These are phyloP conservation scores for Cheilosia urbana DNA, from an alignment of 2,888 invertebrate species.

Conservation along the genomic window DNA sequence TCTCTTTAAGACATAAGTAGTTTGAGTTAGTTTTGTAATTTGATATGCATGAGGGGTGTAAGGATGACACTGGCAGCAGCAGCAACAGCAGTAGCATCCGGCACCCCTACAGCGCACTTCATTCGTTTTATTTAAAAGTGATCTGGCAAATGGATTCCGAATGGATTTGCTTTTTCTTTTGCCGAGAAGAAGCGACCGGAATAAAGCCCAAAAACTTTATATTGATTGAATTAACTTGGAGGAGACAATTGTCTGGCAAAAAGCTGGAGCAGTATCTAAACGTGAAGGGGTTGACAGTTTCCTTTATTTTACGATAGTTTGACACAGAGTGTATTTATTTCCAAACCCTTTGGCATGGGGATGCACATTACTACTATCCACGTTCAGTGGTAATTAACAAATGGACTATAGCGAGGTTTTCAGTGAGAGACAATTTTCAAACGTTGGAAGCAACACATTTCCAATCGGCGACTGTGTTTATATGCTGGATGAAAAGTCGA, in stretches of 20 bases:
- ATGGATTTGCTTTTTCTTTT: conserved; percentile 42
- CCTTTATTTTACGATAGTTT: no score
- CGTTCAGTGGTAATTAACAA: no score
- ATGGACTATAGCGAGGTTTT: no score
- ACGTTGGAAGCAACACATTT: not conserved
- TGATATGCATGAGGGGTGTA: conserved; percentile 70
- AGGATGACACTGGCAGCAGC: conserved; percentile 37
- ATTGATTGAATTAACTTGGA: conserved; percentile 28
- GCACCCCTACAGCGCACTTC: conserved; percentile 8
- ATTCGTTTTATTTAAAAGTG: conserved; percentile 43
- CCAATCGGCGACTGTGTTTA: no score
- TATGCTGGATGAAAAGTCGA: no score
- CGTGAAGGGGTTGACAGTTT: no score
- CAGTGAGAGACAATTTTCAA: no score
- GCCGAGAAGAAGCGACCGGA: not conserved
- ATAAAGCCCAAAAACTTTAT: conserved; percentile 10
- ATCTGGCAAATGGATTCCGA: conserved; percentile 66
- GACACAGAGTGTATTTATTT: no score
- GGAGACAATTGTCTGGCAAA: conserved; percentile 8
- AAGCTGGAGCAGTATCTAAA: no score
- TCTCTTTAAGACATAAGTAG: conserved; percentile 70
- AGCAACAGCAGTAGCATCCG: conserved; percentile 31
- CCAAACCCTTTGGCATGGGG: no score
- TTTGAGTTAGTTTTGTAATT: conserved; percentile 75
- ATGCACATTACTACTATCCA: no score